phyloP scores from a whole-genome alignment of 2,113 vertebrate genomes.

The Plestiodon gilberti region DNA sequence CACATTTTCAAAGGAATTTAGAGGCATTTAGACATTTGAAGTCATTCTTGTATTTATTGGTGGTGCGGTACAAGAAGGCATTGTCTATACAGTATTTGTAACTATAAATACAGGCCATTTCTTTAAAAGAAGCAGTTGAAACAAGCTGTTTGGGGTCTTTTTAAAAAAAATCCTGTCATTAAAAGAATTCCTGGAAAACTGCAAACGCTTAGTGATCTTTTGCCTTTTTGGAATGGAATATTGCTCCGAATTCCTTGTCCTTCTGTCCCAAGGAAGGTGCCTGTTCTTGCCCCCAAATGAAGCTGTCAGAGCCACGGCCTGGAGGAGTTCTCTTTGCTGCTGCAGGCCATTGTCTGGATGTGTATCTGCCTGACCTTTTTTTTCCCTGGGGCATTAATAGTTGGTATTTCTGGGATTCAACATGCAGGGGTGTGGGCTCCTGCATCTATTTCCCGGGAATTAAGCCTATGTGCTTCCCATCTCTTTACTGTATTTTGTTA shows the following conservation, averaged over 20 bases:
- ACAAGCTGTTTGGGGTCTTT: constrained; percentile 77
- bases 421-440: not conserved
- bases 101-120: constrained; percentile 73
- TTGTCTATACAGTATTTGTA: constrained; percentile 76
- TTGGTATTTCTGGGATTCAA: not conserved
- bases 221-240: constrained; percentile 63
- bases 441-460: not conserved
- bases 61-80: constrained; percentile 73
- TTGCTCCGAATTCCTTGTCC: constrained; percentile 49
- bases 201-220: constrained; percentile 69
- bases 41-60: constrained; percentile 77
- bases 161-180: constrained; percentile 78
- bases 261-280: not conserved
- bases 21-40: constrained; percentile 67
- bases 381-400: not conserved
- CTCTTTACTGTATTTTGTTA: not conserved
- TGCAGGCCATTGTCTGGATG: not conserved
- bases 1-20: constrained; percentile 57
- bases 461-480: not conserved
- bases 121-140: constrained; percentile 70
- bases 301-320: not conserved
- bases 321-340: not conserved
- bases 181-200: constrained; percentile 81
- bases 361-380: not conserved
- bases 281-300: not conserved